Conservation (phyloP, 1,140 invertebrate genomes). For the Melitaea cinxia region DNA sequence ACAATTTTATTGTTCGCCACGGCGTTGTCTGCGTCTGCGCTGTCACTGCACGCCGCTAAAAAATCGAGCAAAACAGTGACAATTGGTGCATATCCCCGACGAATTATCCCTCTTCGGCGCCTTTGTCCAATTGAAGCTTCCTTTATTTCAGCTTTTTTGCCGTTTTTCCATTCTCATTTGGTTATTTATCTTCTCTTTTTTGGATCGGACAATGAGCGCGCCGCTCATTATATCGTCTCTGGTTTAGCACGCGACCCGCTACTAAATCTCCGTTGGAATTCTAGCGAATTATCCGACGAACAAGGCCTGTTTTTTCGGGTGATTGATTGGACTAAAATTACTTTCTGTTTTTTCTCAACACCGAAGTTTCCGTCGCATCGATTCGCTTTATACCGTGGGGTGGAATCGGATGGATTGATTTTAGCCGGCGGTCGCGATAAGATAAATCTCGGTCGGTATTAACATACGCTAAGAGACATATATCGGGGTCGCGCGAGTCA, state of each 20-base stretch:
- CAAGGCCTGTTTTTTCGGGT: slow-evolving; percentile 69
- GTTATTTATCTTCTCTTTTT: slow-evolving; percentile 79
- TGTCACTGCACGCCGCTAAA: slow-evolving; percentile 50
- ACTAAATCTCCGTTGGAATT: slow-evolving; percentile 80
- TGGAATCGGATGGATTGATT: slow-evolving; percentile 45
- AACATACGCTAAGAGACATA: slow-evolving; percentile 56
- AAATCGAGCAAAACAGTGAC: slow-evolving; percentile 74
- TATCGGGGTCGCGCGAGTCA: slow-evolving; percentile 55
- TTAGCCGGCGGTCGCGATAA: slow-evolving; percentile 46
- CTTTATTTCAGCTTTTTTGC: slow-evolving; percentile 78
- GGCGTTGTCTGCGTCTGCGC: slow-evolving; percentile 39
- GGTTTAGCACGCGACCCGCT: slow-evolving; percentile 68
- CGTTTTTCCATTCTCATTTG: slow-evolving; percentile 80
- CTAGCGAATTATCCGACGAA: slow-evolving; percentile 75
- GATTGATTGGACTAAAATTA: slow-evolving; percentile 79
- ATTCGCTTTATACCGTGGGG: slow-evolving; percentile 48
- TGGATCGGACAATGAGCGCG: slow-evolving; percentile 70
- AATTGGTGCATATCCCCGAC: slow-evolving; percentile 79
- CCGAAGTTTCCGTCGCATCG: slow-evolving; percentile 45
- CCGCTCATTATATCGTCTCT: slow-evolving; percentile 71
- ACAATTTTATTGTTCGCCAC: slow-evolving; percentile 57
- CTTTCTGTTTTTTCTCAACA: slow-evolving; percentile 64
- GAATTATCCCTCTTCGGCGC: slow-evolving; percentile 79
- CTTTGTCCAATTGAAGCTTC: slow-evolving; percentile 78
- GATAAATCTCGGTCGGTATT: slow-evolving; percentile 55